These are phyloP conservation scores for Muscicapa adusta DNA, from an alignment of 2,113 vertebrate genomes.

Conservation along the genomic window DNA sequence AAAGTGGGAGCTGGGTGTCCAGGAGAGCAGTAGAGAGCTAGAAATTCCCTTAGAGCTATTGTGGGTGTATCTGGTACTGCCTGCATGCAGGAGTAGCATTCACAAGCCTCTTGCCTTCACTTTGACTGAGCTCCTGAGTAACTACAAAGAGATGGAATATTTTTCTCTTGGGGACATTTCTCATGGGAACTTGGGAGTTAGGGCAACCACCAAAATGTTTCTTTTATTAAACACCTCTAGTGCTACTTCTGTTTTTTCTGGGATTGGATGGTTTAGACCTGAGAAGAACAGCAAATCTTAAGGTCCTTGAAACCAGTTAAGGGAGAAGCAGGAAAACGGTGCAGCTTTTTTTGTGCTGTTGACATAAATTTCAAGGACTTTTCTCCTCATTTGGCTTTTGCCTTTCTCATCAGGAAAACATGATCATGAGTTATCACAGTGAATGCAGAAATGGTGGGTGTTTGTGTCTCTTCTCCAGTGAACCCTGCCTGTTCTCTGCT, in stretches of 20 bases:
- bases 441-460: not conserved
- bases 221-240: not conserved
- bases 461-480: not conserved
- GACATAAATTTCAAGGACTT: not conserved
- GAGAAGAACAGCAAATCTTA: not conserved
- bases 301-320: not conserved
- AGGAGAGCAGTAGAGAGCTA: not conserved
- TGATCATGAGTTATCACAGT: fast-evolving
- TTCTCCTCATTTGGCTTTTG: not conserved
- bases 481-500: not conserved
- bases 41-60: not conserved
- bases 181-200: not conserved
- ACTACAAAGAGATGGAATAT: not conserved
- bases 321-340: not conserved
- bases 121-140: not conserved
- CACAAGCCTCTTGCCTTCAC: not conserved
- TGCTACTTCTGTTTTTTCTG: not conserved
- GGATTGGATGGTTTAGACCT: not conserved
- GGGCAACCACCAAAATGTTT: not conserved
- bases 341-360: not conserved
- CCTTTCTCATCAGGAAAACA: not conserved
- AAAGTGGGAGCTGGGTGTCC: not conserved
- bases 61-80: not conserved
- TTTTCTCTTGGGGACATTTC: not conserved
- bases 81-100: not conserved